phyloP scores from a whole-genome alignment of 2,113 vertebrate genomes.

The Mesembrinibis cayennensis region DNA sequence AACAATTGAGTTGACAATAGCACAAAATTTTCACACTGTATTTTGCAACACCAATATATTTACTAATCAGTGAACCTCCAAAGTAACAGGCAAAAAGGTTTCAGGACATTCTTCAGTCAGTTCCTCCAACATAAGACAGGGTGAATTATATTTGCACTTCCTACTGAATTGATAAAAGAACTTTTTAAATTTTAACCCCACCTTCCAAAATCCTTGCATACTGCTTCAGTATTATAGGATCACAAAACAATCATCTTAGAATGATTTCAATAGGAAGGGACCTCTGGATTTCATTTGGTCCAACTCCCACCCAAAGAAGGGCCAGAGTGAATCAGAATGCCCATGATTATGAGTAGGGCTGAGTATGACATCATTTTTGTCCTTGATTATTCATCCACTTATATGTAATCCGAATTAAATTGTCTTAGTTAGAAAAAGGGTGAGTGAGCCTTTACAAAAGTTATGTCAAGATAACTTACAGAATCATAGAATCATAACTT shows the following conservation, averaged over 20 bases:
- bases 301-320: neutral
- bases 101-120: neutral
- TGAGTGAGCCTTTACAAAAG: neutral
- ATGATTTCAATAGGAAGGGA: neutral
- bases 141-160: neutral
- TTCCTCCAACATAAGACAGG: neutral
- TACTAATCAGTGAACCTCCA: neutral
- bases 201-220: neutral
- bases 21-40: neutral
- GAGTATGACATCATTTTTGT: neutral
- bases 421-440: neutral
- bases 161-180: neutral
- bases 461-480: neutral
- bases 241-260: neutral
- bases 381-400: neutral
- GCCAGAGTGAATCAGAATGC: neutral
- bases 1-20: neutral
- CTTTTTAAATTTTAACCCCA: neutral
- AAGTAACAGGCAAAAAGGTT: neutral
- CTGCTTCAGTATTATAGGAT: neutral
- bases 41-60: neutral
- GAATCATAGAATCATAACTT: neutral
- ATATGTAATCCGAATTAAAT: neutral
- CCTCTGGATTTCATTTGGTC: neutral
- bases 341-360: rapidly evolving